Evolutionary conservation across 2,797 vertebrate species (phyloP), one percentile per base, ranked within the genome.

Genomic region (Delichon dasypus): DNA sequence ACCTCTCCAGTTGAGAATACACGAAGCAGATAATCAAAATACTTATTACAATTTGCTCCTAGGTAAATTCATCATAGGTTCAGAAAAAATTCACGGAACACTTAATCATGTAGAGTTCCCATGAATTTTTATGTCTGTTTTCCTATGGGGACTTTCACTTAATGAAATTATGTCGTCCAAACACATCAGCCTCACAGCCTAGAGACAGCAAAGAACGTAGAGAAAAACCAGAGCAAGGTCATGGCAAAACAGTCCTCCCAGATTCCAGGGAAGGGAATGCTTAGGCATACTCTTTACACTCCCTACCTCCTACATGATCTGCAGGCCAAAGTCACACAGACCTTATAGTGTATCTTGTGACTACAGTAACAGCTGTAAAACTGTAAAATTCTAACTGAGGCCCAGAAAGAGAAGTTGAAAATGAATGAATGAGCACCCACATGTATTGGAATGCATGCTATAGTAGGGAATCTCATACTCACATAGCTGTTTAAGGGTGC

Each of bases 91-190:
- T 29, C 40, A 84, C 51, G 50, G 62, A 88, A 85, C 58, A 54
- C 62, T 58, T 70, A 51, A 34, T 64, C 57, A 82, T n/a, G 75
- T 16, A 22, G 21, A 80, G 40, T 82, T 57, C 48, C 26, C 30
- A 67, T 77, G 45, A 95, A 71, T 70, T 78, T 60, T 36, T 80
- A 70, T 72, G 85, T n/a, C 42, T 67, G 36, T 44, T 77, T 95
- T 90, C 92, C 89, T 82, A 81, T 48, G 57, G 77, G 80, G 58
- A 84, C 40, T 84, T 65, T n/a, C 55, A 92, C 62, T 93, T 78
- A 90, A 94, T 8, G 15, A 82, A 96, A 95, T 70, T 36, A 79
- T 66, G 89, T 91, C 88, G 83, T 90, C 80, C 74, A 87, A 96
- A 95, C 71, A 42, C 25, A 89, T 48, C 58, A 54, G 34, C 8